Evolutionary conservation across 2,888 invertebrate genomes (phyloP), one percentile per base, ranked within the genome.

Genomic region (Lepidonotus clava): DNA sequence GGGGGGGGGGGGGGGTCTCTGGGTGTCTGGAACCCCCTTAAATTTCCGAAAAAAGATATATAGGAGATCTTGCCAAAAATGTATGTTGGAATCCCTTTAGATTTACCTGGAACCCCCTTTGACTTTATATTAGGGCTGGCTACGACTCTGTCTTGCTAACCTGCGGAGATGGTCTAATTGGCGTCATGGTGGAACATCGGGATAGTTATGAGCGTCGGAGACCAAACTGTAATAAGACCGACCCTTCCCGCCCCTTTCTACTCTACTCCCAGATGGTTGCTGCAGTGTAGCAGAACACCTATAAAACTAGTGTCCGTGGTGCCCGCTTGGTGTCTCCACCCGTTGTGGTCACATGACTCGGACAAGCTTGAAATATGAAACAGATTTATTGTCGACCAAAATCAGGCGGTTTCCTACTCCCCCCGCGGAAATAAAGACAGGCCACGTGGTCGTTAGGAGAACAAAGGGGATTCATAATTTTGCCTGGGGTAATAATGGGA

Each of bases 131-230:
- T n/a, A n/a, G n/a, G n/a, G n/a, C n/a, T n/a, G n/a, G n/a, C n/a
- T n/a, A n/a, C n/a, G n/a, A n/a, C n/a, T n/a, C n/a, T n/a, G n/a
- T n/a, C n/a, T n/a, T n/a, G n/a, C n/a, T n/a, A n/a, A n/a, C n/a
- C n/a, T n/a, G n/a, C 14, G 14, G 71, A 36, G n/a, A 11, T 34
- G 71, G 36, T 14, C 38, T 38, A 38, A 71, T 34, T 71, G 71
- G 38, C 71, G 38, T 71, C 71, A 71, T 38, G 38, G 36, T 5
- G 36, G 71, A 18, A 6, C 38, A 14, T 38, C n/a, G 14, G 71
- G 71, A 34, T 71, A 71, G 36, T 71, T 71, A 71, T 71, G 24
- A 18, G 36, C 38, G 71, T 38, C 71, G 18, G 71, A 38, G 71
- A 24, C 38, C 18, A n/a, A n/a, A n/a, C n/a, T n/a, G n/a, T n/a